phyloP scores from a whole-genome alignment of 2,888 invertebrate genomes.

The Gibbula magus region DNA sequence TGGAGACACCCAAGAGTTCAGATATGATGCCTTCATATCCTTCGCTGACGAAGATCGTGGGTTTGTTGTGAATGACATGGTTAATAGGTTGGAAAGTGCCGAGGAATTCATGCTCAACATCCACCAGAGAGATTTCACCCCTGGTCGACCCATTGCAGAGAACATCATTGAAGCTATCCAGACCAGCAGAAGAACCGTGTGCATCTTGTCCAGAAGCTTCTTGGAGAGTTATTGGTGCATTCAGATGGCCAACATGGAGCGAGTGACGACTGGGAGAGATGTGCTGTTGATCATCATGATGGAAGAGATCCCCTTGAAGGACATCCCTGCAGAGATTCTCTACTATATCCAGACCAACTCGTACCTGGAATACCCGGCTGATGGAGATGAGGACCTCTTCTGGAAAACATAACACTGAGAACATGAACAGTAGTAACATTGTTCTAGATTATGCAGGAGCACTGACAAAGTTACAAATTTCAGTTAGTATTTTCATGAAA shows the following conservation, averaged over 20 bases:
- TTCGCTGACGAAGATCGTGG: conserved; percentile 2
- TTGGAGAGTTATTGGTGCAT: conserved; percentile 37
- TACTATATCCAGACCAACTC: conserved; percentile 22
- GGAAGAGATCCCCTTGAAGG: conserved; percentile 16
- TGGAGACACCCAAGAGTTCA: conserved; percentile 23
- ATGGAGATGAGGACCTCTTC: background rate
- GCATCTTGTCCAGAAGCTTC: conserved; percentile 36
- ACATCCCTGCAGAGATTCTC: conserved; percentile 16
- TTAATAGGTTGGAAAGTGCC: background rate
- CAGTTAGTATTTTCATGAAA: no score
- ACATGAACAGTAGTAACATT: background rate
- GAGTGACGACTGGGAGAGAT: conserved; percentile 28
- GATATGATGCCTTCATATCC: conserved; percentile 21
- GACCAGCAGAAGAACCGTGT: conserved; percentile 39
- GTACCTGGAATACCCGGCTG: conserved; percentile 17
- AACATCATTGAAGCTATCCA: conserved; percentile 38
- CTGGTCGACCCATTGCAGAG: conserved; percentile 34
- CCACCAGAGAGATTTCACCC: conserved; percentile 41
- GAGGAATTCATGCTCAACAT: conserved; percentile 13
- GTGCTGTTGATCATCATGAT: conserved; percentile 25
- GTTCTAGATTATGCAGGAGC: no score
- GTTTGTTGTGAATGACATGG: background rate
- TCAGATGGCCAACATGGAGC: conserved; percentile 34
- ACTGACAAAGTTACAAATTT: no score
- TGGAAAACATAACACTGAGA: background rate